Evolutionary conservation across 1,140 invertebrate species (phyloP).

Genomic region (Drosophila parabipectinata): DNA sequence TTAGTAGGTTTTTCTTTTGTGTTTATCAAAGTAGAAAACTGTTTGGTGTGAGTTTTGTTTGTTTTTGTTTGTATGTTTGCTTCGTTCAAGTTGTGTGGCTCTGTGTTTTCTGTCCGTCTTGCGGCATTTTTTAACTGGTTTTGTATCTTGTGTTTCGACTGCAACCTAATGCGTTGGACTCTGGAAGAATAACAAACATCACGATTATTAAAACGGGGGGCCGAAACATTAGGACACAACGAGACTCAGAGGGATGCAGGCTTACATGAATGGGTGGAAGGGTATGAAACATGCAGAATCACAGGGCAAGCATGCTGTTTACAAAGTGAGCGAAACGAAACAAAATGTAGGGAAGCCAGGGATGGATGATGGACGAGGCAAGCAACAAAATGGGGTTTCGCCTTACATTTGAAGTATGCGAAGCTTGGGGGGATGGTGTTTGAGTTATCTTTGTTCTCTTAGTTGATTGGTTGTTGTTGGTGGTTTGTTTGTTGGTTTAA

Average conservation of each 20-base stretch:
- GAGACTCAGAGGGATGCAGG: constrained; percentile 12
- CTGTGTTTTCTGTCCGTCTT: constrained; percentile 42
- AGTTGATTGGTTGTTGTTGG: constrained; percentile 37
- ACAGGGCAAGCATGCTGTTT: neutral
- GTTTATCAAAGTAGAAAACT: constrained; percentile 80
- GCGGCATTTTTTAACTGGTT: constrained; percentile 62
- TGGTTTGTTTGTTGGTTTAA: constrained; percentile 49
- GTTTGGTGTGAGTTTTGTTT: constrained; percentile 65
- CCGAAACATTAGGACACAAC: constrained; percentile 16
- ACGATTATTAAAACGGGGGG: constrained; percentile 50
- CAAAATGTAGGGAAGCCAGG: neutral
- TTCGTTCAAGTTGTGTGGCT: constrained; percentile 55
- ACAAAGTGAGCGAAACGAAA: constrained; percentile 10
- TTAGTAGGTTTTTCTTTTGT: constrained; percentile 60
- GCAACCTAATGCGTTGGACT: constrained; percentile 79
- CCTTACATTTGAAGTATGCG: constrained; percentile 63
- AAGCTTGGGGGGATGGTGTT: constrained; percentile 38
- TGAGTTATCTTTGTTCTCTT: constrained; percentile 55
- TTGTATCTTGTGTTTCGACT: constrained; percentile 40
- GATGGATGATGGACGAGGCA: constrained; percentile 18
- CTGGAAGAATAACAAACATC: constrained; percentile 74
- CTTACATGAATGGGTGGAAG: constrained; percentile 6
- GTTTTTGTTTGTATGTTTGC: constrained; percentile 44
- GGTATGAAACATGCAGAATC: constrained; percentile 34
- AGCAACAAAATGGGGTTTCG: constrained; percentile 38